phyloP scores from a whole-genome alignment of 2,113 vertebrate species.

The Phocoena phocoena region DNA sequence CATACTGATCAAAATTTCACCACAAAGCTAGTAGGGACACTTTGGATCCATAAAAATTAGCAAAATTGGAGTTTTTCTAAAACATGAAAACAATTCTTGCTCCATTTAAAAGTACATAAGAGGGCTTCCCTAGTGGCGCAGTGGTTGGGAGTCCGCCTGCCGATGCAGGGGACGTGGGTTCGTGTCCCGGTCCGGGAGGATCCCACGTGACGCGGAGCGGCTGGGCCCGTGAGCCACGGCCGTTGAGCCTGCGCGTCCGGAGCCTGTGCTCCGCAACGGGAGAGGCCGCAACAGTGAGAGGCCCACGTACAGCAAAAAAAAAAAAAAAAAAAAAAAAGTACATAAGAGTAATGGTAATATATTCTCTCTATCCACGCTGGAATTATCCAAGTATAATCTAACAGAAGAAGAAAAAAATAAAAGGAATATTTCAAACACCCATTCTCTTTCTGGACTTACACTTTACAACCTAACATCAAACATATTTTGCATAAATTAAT shows the following conservation, averaged over 20 bases:
- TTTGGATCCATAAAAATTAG: background rate
- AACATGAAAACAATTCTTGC: background rate
- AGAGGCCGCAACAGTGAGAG: no score
- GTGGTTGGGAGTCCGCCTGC: no score
- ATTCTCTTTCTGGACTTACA: background rate
- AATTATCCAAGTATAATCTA: background rate
- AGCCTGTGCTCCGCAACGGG: no score
- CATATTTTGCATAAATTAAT: background rate
- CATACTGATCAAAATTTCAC: background rate
- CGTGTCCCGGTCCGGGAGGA: no score
- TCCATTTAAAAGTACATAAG: background rate
- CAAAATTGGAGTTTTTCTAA: slow-evolving; percentile 14
- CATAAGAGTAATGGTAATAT: background rate
- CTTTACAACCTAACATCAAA: slow-evolving; percentile 32
- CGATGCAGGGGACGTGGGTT: no score
- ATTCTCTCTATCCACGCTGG: background rate
- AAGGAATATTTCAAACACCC: background rate
- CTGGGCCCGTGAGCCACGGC: no score
- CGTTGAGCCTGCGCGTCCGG: no score
- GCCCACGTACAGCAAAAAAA: no score
- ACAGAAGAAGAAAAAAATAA: background rate
- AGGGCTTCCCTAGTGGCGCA: no score
- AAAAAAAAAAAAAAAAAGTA: no score
- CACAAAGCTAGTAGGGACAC: background rate
- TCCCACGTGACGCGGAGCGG: no score